Base-by-base conservation (phyloP, 1,140 invertebrate genomes). In the Drosophila bocki region DNA sequence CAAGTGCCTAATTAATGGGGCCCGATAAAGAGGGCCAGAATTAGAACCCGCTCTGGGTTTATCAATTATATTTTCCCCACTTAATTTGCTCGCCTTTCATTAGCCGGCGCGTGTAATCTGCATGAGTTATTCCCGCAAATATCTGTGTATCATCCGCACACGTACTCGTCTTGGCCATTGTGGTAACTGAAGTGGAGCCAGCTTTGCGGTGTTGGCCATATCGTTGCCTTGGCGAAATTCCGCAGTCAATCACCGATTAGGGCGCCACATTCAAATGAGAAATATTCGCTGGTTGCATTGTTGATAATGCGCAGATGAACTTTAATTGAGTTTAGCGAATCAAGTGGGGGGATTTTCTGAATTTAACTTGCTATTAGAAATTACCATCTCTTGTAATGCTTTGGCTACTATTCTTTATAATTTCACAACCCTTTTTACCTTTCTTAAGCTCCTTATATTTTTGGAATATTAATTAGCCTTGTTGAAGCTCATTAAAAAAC, bases 51-150 rank as follows among this genome's bases (percentile, higher is more conserved):
- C 50, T 45, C 44, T 74, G 68, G 80, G 83, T 80, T 87, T 87
- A 87, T 87, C 83, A 87, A 87, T 87, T 88, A 87, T 87, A 87
- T 88, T 87, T 85, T 83, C 64, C 69, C 74, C 79, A 90, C 84
- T 87, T 87, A 78, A 84, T 88, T 88, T 78, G 77, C 47, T 57
- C 50, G 64, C 62, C 80, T 80, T 88, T 84, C 64, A 88, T 80
- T 64, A 62, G 68, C 76, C 75, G 57, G 75, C 74, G 39, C 67
- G 62, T 44, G 51, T 56, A 87, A 87, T 87, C 83, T 87, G 80
- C 84, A 84, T 87, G 83, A 87, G 85, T 88, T 87, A 87, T 87
- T 80, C 50, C 48, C 65, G 77, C 77, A 71, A 87, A 78, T 80
- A 87, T 87, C 79, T 68, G 44, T 75, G 69, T 78, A 85, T 75